Percentiles rank a stretch among this genome's conserved stretches.
phyloP scores from a whole-genome alignment of 92 coral and sea anemone genomes.

The Epizoanthus illoricatus region DNA sequence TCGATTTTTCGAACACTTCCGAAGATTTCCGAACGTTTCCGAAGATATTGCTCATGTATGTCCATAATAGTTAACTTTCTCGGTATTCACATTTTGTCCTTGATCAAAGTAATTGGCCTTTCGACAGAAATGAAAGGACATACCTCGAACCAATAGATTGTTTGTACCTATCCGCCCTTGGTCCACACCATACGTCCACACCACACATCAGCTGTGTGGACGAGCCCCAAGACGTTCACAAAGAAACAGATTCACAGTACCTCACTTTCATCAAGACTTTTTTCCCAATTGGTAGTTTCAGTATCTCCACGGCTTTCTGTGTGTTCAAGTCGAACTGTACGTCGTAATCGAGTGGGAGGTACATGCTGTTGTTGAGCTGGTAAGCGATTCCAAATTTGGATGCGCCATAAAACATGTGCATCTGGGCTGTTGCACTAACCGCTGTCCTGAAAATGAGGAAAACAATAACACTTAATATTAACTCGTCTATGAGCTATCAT shows the following conservation, averaged over 20 bases:
- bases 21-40: no score
- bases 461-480: background rate
- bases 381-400: slow-evolving; percentile 36
- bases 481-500: background rate
- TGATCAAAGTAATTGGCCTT: no score
- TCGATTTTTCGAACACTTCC: no score
- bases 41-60: no score
- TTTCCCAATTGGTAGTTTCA: slow-evolving; percentile 2
- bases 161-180: no score
- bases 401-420: slow-evolving; percentile 43
- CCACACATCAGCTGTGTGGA: no score
- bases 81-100: no score
- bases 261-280: slow-evolving; percentile 15
- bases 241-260: background rate
- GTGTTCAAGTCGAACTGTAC: slow-evolving; percentile 6
- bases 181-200: no score
- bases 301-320: slow-evolving; percentile 15
- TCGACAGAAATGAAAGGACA: no score
- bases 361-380: slow-evolving; percentile 33
- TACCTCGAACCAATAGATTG: no score
- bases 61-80: no score
- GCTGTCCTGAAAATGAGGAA: slow-evolving; percentile 30
- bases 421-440: slow-evolving; percentile 4
- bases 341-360: background rate
- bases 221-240: no score